Evolutionary conservation across 2,888 invertebrate genomes (phyloP).

Genomic region (Pollenia labialis): DNA sequence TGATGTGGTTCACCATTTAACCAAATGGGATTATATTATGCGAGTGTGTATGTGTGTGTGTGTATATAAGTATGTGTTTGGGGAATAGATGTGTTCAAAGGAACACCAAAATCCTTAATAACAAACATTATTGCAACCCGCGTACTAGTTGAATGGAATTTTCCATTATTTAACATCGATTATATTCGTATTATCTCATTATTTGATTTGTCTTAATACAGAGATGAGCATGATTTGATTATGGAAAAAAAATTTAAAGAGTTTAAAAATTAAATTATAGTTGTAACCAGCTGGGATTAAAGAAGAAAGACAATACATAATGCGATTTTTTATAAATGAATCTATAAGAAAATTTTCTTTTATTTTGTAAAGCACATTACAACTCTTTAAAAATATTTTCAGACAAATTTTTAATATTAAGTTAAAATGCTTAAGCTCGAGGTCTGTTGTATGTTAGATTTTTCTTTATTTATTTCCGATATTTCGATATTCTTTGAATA

Average conservation of each 20-base stretch:
- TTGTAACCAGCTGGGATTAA: not conserved
- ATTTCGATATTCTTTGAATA: too few species aligned
- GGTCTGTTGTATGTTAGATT: too few species aligned
- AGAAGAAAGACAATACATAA: not conserved
- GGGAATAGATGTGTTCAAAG: constrained; percentile 28
- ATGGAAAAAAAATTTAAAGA: constrained; percentile 4
- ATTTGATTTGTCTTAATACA: constrained; percentile 21
- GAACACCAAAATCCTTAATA: constrained; percentile 31
- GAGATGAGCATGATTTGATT: constrained; percentile 19
- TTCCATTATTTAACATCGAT: constrained; percentile 52
- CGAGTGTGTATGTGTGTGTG: not conserved
- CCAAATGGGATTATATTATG: constrained; percentile 75
- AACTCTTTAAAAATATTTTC: too few species aligned
- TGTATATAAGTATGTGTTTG: not conserved
- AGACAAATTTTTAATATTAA: too few species aligned
- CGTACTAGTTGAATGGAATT: constrained; percentile 51
- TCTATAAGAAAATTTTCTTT: too few species aligned
- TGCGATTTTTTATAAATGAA: too few species aligned
- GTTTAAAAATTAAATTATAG: constrained; percentile 20
- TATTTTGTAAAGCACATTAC: too few species aligned
- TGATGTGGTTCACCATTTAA: constrained; percentile 75
- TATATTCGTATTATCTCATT: constrained; percentile 55
- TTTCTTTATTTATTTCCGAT: too few species aligned
- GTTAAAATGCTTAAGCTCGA: too few species aligned
- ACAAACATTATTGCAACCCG: constrained; percentile 48